Evolutionary conservation across 1,140 invertebrate species (phyloP).

Genomic region (Pogonomyrmex californicus): DNA sequence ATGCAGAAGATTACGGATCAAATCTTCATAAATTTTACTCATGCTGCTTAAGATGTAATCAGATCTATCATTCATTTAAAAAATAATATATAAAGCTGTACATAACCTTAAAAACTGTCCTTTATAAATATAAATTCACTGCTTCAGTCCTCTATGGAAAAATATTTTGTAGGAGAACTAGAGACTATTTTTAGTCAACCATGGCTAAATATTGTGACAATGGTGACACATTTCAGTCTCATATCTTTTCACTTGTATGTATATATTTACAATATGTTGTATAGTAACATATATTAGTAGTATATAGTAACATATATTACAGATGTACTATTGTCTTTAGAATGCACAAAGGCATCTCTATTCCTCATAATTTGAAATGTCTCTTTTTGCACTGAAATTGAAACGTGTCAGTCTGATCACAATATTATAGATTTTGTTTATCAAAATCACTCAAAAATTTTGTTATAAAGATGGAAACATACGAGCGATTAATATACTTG

Average conservation of each 20-base stretch:
- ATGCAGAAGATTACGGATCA: not conserved
- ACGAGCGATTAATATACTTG: constrained; percentile 29
- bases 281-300: no score
- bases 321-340: not conserved
- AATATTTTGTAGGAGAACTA: constrained; percentile 21
- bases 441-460: constrained; percentile 28
- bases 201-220: constrained; percentile 46
- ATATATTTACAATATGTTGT: not conserved
- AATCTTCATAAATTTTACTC: constrained; percentile 37
- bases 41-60: constrained; percentile 28
- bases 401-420: constrained; percentile 19
- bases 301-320: no score
- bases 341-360: not conserved
- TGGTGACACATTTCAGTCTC: constrained; percentile 67
- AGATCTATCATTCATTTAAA: constrained; percentile 29
- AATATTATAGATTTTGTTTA: constrained; percentile 15
- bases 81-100: constrained; percentile 43
- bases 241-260: not conserved
- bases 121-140: constrained; percentile 60
- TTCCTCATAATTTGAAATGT: not conserved
- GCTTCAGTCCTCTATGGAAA: constrained; percentile 34
- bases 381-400: not conserved
- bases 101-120: constrained; percentile 69
- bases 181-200: not conserved
- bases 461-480: constrained; percentile 10